Base-by-base conservation (phyloP, 2,888 invertebrate species). In the Pyrocoelia pectoralis region DNA sequence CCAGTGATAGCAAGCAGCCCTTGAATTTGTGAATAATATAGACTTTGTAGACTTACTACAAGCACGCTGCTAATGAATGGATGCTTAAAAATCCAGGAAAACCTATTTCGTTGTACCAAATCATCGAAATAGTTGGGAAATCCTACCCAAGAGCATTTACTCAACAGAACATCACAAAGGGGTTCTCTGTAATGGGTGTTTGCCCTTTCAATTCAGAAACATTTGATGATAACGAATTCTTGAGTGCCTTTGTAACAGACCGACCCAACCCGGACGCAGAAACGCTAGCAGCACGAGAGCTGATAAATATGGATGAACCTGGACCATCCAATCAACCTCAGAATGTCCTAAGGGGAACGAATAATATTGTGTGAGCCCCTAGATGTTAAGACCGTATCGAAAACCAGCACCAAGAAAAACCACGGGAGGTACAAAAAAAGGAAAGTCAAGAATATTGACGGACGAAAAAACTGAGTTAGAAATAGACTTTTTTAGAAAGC, bases 381-480 rank as follows among this genome's bases (percentile, higher is more conserved):
- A 52, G 12, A 17, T 38, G 17, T 13, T 52, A 17, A 38, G 52
- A n/a, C 52, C 17, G 1, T 54, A 13, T 54, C 54, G 40, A 8
- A 54, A 54, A 12, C 9, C 24, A 13, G 13, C 33, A 8, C 13
- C 17, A 12, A 40, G 41, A n/a, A 15, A 38, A 17, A 41, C 4
- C 8, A 54, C 9, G 40, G 19, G 41, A 4, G 15, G n/a, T 8
- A 15, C 13, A 8, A 13, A n/a, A 13, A 10, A 52, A 46, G 43
- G 46, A 38, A 66, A 58, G 29, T 38, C 28, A 17, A 58, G 58
- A 48, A 55, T 59, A 54, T 59, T 62, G 43, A 65, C 65, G 28
- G 61, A 65, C 10, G 56, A 65, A 53, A 61, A 65, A 43, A 57
- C 15, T 59, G 41, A 59, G 29, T 19, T 64, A 13, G 56, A 64